Conservation (phyloP, 2,888 invertebrate genomes). For the Cryptops parisi region DNA sequence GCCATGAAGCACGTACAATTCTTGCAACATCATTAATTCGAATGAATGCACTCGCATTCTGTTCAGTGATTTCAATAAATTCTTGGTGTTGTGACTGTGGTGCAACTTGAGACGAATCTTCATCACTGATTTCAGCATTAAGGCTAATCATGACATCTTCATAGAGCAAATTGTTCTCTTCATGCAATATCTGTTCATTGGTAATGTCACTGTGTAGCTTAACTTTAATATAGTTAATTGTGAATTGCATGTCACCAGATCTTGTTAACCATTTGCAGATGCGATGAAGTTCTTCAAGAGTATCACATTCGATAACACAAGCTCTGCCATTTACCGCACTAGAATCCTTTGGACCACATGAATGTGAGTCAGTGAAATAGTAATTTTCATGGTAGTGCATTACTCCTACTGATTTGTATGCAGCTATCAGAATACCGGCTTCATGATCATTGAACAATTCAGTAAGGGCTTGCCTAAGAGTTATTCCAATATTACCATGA, state of each 20-base stretch:
- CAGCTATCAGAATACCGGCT: neutral
- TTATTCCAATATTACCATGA: neutral
- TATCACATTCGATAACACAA: neutral
- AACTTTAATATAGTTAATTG: neutral
- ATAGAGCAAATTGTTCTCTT: too few species aligned
- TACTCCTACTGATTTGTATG: neutral
- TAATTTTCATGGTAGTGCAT: neutral
- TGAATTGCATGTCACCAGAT: neutral
- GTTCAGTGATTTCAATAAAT: too few species aligned
- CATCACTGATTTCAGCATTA: neutral
- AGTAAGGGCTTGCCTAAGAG: neutral
- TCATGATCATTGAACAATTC: neutral
- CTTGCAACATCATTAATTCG: neutral
- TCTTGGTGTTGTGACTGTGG: neutral
- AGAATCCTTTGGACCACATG: neutral
- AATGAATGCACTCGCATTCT: neutral
- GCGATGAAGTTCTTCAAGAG: neutral
- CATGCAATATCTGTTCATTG: too few species aligned
- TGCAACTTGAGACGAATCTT: neutral
- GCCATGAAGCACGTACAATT: slow-evolving; percentile 7
- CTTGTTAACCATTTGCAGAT: neutral
- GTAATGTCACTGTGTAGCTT: too few species aligned
- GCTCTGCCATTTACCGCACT: neutral
- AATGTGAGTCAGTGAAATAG: neutral
- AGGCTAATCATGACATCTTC: too few species aligned